A percentile compares a stretch with the other conserved stretches of the same genome.
phyloP scores from a whole-genome alignment of 1,140 invertebrate genomes.

The Neoseiulus cucumeris region DNA sequence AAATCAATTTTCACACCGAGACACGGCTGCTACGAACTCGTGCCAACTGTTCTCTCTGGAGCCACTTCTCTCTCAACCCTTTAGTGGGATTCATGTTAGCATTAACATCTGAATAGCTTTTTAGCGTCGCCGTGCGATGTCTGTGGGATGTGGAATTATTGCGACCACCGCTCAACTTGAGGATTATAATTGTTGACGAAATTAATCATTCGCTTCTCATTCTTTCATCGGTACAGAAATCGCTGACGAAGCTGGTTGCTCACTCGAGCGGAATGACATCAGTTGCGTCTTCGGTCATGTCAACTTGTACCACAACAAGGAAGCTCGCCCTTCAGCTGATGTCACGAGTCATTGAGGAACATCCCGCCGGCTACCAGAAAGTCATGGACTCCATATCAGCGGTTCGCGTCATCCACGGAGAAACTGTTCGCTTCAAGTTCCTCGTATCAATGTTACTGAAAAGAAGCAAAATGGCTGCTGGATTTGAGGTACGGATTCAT shows the following conservation, averaged over 20 bases:
- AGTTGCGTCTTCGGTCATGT: constrained; percentile 10
- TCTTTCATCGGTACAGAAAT: background rate
- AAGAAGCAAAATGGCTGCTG: constrained; percentile 5
- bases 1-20: too few species aligned
- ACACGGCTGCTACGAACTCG: too few species aligned
- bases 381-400: constrained; percentile 7
- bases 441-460: background rate
- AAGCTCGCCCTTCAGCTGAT: constrained; percentile 5
- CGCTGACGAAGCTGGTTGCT: background rate
- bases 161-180: too few species aligned
- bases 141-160: too few species aligned
- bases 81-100: too few species aligned
- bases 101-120: too few species aligned
- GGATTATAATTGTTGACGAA: too few species aligned
- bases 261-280: background rate
- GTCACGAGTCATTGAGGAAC: constrained; percentile 7
- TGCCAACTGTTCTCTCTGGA: too few species aligned
- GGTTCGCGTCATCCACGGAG: constrained; percentile 4
- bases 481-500: background rate
- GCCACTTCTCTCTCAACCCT: too few species aligned
- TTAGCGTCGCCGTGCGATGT: too few species aligned
- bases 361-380: background rate
- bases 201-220: too few species aligned
- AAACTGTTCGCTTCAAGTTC: constrained; percentile 5
- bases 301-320: background rate